phyloP scores from a whole-genome alignment of 2,888 invertebrate genomes.

The Cosmopolites sordidus region DNA sequence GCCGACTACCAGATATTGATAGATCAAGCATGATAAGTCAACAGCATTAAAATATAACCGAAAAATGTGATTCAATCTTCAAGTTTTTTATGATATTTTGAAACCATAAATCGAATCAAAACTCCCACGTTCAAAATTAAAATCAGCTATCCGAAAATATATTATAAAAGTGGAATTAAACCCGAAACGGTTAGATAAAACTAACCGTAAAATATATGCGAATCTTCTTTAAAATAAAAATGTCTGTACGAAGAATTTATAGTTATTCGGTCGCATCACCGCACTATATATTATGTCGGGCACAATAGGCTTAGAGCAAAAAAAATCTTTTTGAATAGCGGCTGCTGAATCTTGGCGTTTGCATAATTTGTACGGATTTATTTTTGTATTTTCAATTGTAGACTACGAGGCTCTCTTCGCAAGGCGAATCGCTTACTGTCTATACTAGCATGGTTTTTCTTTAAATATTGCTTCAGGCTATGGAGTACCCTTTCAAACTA shows the following conservation, averaged over 20 bases:
- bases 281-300: slow-evolving; percentile 45
- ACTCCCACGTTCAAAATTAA: slow-evolving; percentile 4
- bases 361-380: slow-evolving; percentile 35
- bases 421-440: neutral
- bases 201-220: slow-evolving; percentile 35
- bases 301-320: slow-evolving; percentile 46
- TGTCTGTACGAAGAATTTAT: slow-evolving; percentile 42
- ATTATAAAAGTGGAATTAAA: neutral
- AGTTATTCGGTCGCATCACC: slow-evolving; percentile 39
- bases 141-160: neutral
- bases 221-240: slow-evolving; percentile 40
- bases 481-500: slow-evolving; percentile 6
- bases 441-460: slow-evolving; percentile 6
- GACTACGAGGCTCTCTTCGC: slow-evolving; percentile 4
- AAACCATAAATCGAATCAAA: neutral
- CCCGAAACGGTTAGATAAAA: slow-evolving; percentile 30
- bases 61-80: no score
- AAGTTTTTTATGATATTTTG: no score
- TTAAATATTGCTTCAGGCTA: slow-evolving; percentile 9
- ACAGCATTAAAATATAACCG: no score
- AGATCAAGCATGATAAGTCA: no score
- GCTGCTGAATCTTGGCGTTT: slow-evolving; percentile 29
- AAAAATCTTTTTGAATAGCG: slow-evolving; percentile 30
- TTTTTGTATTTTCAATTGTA: slow-evolving; percentile 27
- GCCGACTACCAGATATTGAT: no score